Conservation (phyloP, 1,140 invertebrate genomes). For the Hyles vespertilio region DNA sequence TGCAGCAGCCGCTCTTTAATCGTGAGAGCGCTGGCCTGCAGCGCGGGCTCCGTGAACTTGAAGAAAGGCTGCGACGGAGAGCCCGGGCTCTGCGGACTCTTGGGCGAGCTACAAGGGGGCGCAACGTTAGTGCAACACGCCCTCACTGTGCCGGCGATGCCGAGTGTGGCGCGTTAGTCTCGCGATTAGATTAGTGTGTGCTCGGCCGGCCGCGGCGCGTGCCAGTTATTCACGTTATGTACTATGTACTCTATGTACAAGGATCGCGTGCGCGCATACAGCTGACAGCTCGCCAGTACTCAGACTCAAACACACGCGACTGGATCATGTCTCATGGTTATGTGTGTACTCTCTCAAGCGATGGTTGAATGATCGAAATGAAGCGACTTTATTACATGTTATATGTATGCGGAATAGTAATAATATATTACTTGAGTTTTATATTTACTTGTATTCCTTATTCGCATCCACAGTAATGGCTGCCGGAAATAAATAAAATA, state of each 20-base stretch:
- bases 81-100: conserved; percentile 78
- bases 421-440: conserved; percentile 40
- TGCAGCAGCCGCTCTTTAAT: conserved; percentile 96
- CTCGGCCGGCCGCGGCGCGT: not conserved
- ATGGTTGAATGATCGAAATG: conserved; percentile 35
- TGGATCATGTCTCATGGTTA: too few species aligned
- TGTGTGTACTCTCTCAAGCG: conserved; percentile 11
- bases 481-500: conserved; percentile 67
- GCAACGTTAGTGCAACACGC: conserved; percentile 36
- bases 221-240: too few species aligned
- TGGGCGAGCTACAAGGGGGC: conserved; percentile 78
- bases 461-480: conserved; percentile 54
- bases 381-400: conserved; percentile 39
- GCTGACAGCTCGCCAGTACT: too few species aligned
- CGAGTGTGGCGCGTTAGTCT: conserved; percentile 11
- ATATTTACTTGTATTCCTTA: conserved; percentile 58
- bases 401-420: not conserved
- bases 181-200: conserved; percentile 5
- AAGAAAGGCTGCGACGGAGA: conserved; percentile 80
- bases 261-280: too few species aligned
- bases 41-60: conserved; percentile 90
- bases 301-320: too few species aligned
- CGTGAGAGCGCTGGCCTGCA: conserved; percentile 91
- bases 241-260: too few species aligned
- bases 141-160: too few species aligned